phyloP scores from a whole-genome alignment of 2,113 vertebrate species.

The Campylorhamphus procurvoides region DNA sequence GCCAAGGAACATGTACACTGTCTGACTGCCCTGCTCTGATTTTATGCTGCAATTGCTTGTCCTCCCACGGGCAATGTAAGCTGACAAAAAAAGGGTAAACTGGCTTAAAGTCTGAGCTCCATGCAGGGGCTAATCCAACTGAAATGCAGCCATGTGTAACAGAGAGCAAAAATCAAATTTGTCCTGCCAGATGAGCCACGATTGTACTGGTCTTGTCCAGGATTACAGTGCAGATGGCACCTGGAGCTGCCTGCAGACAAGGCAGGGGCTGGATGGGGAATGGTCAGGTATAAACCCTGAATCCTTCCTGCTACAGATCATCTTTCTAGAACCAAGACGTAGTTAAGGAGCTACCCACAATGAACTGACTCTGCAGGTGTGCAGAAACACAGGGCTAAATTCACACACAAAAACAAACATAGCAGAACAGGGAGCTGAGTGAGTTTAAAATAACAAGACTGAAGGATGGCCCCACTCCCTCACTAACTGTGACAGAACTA shows the following conservation, averaged over 20 bases:
- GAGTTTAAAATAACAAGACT: background rate
- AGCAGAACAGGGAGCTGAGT: background rate
- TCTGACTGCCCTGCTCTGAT: background rate
- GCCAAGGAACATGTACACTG: background rate
- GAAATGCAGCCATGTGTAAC: background rate
- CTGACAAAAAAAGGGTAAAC: background rate
- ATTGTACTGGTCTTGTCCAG: background rate
- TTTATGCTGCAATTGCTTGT: background rate
- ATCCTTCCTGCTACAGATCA: background rate
- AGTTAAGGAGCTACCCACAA: background rate
- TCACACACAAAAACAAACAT: background rate
- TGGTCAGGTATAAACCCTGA: background rate
- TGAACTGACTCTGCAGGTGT: background rate
- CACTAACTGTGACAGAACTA: background rate
- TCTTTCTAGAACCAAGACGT: background rate
- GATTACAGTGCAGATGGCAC: background rate
- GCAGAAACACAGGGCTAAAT: background rate
- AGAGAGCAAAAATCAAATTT: background rate
- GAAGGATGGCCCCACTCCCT: background rate
- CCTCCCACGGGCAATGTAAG: background rate
- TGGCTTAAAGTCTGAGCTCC: background rate
- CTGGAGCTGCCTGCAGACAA: background rate
- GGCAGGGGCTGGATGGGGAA: background rate
- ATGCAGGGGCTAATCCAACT: background rate
- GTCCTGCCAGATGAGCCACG: background rate